Percentiles rank a stretch among this genome's conserved stretches.
These are phyloP conservation scores for Dynastes grantii DNA, from an alignment of 2,888 invertebrate species.

Conservation along the genomic window DNA sequence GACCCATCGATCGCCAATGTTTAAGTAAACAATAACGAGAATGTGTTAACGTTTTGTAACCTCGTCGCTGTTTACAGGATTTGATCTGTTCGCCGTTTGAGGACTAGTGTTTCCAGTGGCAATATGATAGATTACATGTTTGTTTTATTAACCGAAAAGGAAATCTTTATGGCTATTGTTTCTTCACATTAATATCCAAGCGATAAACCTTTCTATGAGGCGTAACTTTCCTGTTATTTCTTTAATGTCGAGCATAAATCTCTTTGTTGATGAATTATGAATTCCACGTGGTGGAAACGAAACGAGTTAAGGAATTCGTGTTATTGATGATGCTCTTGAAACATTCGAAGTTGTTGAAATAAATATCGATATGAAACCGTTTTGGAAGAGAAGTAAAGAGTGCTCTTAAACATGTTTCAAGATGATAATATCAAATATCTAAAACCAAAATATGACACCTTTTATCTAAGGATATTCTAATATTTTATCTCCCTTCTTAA, in stretches of 20 bases:
- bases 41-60: background rate
- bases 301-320: background rate
- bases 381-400: too few species aligned
- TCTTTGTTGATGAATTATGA: background rate
- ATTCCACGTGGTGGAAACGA: background rate
- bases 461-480: too few species aligned
- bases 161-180: slow-evolving; percentile 15
- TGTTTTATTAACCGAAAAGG: slow-evolving; percentile 11
- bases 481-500: too few species aligned
- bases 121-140: slow-evolving; percentile 25
- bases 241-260: background rate
- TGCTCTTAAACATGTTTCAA: too few species aligned
- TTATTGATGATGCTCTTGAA: background rate
- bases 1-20: background rate
- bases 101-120: background rate
- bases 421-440: too few species aligned
- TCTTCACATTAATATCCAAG: background rate
- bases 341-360: too few species aligned
- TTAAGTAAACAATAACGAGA: slow-evolving; percentile 26
- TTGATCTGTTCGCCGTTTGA: background rate
- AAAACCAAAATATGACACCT: too few species aligned
- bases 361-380: too few species aligned
- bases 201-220: slow-evolving; percentile 3
- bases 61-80: background rate
- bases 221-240: background rate